Conservation (phyloP, 2,888 invertebrate genomes). For the Drosophila cracens region DNA sequence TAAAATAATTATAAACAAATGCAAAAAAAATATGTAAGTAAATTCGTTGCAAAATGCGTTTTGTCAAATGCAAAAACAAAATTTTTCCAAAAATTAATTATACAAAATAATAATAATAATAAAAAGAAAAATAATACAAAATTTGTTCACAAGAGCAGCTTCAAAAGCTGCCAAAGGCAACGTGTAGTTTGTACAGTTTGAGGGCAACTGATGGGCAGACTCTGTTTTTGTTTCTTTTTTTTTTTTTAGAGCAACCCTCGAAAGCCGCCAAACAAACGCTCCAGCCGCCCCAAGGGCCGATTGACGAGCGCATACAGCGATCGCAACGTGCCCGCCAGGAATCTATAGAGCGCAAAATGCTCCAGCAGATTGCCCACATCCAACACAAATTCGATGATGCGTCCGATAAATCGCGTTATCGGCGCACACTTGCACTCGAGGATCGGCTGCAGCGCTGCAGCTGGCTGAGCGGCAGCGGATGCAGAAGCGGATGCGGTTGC, state of each 20-base stretch:
- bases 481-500: background rate
- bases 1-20: slow-evolving; percentile 61
- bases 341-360: slow-evolving; percentile 82
- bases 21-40: slow-evolving; percentile 37
- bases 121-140: slow-evolving; percentile 36
- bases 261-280: slow-evolving; percentile 68
- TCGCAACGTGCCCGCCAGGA: slow-evolving; percentile 79
- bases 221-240: slow-evolving; percentile 1
- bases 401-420: slow-evolving; percentile 84
- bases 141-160: slow-evolving; percentile 37
- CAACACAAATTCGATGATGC: slow-evolving; percentile 82
- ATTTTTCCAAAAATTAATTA: slow-evolving; percentile 54
- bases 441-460: slow-evolving; percentile 7
- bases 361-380: slow-evolving; percentile 82
- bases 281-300: slow-evolving; percentile 73
- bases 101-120: slow-evolving; percentile 59
- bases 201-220: slow-evolving; percentile 30
- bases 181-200: slow-evolving; percentile 31
- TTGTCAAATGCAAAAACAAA: slow-evolving; percentile 82
- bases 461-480: background rate
- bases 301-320: slow-evolving; percentile 80
- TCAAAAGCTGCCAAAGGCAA: slow-evolving; percentile 43
- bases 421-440: slow-evolving; percentile 84
- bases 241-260: slow-evolving; percentile 61
- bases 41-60: slow-evolving; percentile 77